Percentiles rank a stretch among this genome's conserved stretches.
Evolutionary conservation across 2,113 vertebrate species (phyloP).

Genomic region (Bos indicus): DNA sequence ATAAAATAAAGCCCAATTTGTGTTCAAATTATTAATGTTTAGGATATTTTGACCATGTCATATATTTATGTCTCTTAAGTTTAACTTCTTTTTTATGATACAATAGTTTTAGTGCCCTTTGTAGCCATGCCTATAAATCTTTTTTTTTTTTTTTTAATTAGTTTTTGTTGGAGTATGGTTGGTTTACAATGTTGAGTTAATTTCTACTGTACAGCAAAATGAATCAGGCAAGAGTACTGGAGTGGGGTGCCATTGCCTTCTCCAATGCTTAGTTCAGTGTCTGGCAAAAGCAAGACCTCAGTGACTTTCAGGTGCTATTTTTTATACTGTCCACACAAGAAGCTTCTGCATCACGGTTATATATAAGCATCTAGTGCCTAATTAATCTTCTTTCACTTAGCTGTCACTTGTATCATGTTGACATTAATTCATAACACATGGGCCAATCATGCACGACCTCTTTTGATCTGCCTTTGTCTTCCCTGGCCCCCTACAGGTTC

Average conservation of each 20-base stretch:
- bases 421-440: background rate
- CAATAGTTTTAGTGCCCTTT: background rate
- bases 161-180: background rate
- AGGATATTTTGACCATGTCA: background rate
- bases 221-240: background rate
- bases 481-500: background rate
- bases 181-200: background rate
- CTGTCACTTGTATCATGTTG: background rate
- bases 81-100: background rate
- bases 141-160: background rate
- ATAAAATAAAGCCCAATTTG: background rate
- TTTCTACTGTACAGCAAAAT: background rate
- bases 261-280: background rate
- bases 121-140: conserved; percentile 6
- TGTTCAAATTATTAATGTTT: conserved; percentile 5
- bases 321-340: background rate
- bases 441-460: background rate
- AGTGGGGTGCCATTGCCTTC: too few species aligned
- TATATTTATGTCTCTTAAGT: background rate
- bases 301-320: background rate
- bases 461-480: background rate
- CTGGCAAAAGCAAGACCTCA: background rate
- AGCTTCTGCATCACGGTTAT: background rate
- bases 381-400: background rate
- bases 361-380: background rate